Evolutionary conservation across 23 tunicate species (phyloP).

Genomic region (Corella eumyota): DNA sequence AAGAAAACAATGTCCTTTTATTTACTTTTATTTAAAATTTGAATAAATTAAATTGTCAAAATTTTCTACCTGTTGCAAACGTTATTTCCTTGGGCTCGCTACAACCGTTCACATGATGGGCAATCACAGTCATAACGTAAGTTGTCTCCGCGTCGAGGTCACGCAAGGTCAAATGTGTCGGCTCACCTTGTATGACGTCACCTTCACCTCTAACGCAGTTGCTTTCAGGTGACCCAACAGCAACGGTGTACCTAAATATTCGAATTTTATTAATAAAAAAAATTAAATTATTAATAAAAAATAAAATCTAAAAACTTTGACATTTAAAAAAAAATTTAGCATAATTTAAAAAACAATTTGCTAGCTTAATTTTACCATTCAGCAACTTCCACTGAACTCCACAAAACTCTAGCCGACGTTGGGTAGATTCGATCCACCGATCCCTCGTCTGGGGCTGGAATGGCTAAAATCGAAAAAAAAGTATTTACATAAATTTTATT

Average conservation of each 20-base stretch:
- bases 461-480: too few species aligned
- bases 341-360: neutral
- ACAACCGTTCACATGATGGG: constrained; percentile 40
- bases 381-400: constrained; percentile 31
- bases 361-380: constrained; percentile 14
- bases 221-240: constrained; percentile 7
- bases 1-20: too few species aligned
- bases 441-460: neutral
- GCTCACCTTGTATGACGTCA: neutral
- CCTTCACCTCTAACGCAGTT: constrained; percentile 19
- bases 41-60: too few species aligned
- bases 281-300: neutral
- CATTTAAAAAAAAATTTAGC: neutral
- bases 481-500: too few species aligned
- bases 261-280: neutral
- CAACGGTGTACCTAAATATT: constrained; percentile 16
- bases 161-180: constrained; percentile 17
- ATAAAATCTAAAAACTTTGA: neutral
- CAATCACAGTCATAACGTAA: constrained; percentile 23
- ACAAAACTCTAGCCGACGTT: constrained; percentile 26
- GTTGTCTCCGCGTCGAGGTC: constrained; percentile 41
- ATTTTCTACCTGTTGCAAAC: constrained; percentile 23
- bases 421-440: constrained; percentile 9
- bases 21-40: too few species aligned
- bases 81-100: constrained; percentile 36